Evolutionary conservation across 2,113 vertebrate species (phyloP).

Genomic region (Octodon degus): DNA sequence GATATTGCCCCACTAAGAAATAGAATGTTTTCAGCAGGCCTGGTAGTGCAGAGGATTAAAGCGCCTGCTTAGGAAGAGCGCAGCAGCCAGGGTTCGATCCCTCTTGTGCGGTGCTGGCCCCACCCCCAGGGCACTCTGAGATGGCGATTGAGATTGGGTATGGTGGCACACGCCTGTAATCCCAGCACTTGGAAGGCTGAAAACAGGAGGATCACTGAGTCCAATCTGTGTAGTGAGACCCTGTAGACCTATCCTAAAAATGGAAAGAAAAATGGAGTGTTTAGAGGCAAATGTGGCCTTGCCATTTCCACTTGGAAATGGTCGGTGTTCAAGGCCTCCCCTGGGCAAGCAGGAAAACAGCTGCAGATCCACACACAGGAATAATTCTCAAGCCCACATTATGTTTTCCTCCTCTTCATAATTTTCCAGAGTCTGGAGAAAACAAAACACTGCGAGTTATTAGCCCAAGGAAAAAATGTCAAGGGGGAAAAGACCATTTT

Average conservation of each 20-base stretch:
- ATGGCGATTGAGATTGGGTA: too few species aligned
- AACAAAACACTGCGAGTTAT: slow-evolving; percentile 71
- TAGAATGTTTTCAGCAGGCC: not conserved
- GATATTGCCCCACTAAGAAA: slow-evolving; percentile 9
- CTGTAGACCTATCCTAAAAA: too few species aligned
- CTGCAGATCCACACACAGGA: slow-evolving; percentile 20
- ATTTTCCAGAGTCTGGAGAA: slow-evolving; percentile 74
- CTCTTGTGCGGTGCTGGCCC: too few species aligned
- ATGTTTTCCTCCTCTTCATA: slow-evolving; percentile 73
- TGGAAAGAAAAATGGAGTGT: too few species aligned
- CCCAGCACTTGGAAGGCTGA: too few species aligned
- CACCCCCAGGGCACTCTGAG: too few species aligned
- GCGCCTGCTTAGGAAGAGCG: too few species aligned
- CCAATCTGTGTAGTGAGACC: too few species aligned
- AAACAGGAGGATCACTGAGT: too few species aligned
- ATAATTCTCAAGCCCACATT: slow-evolving; percentile 64
- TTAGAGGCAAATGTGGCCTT: not conserved
- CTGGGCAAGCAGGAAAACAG: slow-evolving; percentile 78
- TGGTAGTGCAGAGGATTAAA: too few species aligned
- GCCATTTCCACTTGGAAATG: slow-evolving; percentile 64
- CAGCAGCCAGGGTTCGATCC: too few species aligned
- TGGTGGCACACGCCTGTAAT: too few species aligned
- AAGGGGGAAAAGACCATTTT: slow-evolving; percentile 61
- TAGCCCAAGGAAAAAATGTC: slow-evolving; percentile 74
- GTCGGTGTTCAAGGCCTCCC: slow-evolving; percentile 13